These are phyloP conservation scores for Palythoa heliodiscus DNA, from an alignment of 92 coral and sea anemone genomes.

Conservation along the genomic window DNA sequence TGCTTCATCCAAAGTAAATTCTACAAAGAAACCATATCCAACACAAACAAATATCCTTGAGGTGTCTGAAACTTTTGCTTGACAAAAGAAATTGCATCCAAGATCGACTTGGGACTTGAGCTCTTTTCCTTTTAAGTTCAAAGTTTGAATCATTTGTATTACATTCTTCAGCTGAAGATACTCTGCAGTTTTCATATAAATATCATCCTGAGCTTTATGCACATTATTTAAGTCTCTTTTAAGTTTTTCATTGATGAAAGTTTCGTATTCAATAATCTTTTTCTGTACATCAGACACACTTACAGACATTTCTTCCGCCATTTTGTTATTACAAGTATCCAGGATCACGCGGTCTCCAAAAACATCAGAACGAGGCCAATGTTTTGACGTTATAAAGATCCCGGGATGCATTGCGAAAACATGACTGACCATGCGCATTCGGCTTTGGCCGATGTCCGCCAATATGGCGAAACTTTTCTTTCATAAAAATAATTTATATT, in stretches of 20 bases:
- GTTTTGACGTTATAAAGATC: constrained; percentile 76
- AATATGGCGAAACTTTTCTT: constrained; percentile 77
- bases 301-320: constrained; percentile 70
- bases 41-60: constrained; percentile 89
- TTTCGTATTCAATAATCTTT: constrained; percentile 85
- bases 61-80: constrained; percentile 85
- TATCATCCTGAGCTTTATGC: constrained; percentile 78
- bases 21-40: constrained; percentile 95
- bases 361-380: constrained; percentile 43
- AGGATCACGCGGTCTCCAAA: background rate
- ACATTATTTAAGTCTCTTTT: constrained; percentile 79
- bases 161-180: constrained; percentile 77
- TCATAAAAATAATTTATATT: constrained; percentile 39
- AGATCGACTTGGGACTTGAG: constrained; percentile 88
- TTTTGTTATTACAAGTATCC: constrained; percentile 47
- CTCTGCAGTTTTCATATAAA: constrained; percentile 71
- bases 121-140: constrained; percentile 58
- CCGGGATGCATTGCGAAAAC: constrained; percentile 80
- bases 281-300: constrained; percentile 52
- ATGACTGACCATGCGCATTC: constrained; percentile 96
- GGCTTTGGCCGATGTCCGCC: constrained; percentile 99
- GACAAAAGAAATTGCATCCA: constrained; percentile 94
- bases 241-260: constrained; percentile 83
- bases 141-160: constrained; percentile 74
- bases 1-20: constrained; percentile 94